phyloP scores from a whole-genome alignment of 2,797 vertebrate genomes.

The Microchirus variegatus region DNA sequence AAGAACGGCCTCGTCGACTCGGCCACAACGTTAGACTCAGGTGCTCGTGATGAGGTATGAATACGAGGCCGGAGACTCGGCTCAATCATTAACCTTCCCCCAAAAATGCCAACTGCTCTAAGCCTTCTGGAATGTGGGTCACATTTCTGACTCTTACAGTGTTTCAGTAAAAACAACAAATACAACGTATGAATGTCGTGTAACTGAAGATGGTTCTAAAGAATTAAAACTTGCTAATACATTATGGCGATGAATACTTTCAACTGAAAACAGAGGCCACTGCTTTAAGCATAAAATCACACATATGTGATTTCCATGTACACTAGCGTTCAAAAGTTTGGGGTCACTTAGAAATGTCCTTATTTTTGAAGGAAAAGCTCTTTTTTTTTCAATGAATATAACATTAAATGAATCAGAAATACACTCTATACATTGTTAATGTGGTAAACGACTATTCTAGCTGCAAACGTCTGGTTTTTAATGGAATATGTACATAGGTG shows the following conservation, averaged over 20 bases:
- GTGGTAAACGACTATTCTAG: too few relatives aligned
- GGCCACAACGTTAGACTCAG: slow-evolving; percentile 51
- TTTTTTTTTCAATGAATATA: too few relatives aligned
- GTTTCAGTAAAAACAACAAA: slow-evolving; percentile 11
- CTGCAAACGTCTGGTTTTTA: too few relatives aligned
- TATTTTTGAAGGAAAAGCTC: too few relatives aligned
- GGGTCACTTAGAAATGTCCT: too few relatives aligned
- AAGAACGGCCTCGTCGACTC: slow-evolving; percentile 56
- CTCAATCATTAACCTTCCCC: slow-evolving; percentile 50
- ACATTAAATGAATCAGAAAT: too few relatives aligned
- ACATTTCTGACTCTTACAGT: slow-evolving; percentile 24
- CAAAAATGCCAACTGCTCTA: slow-evolving; percentile 27
- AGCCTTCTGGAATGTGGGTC: slow-evolving; percentile 23
- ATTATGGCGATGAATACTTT: slow-evolving; percentile 49
- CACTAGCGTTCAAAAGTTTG: too few relatives aligned
- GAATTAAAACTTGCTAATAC: slow-evolving; percentile 34
- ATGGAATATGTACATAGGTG: too few relatives aligned
- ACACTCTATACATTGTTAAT: too few relatives aligned
- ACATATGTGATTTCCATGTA: slow-evolving; percentile 12
- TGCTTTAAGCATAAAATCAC: slow-evolving; percentile 46
- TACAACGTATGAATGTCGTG: background rate
- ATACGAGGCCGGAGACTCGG: slow-evolving; percentile 47
- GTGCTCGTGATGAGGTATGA: slow-evolving; percentile 72
- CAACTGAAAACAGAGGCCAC: slow-evolving; percentile 45
- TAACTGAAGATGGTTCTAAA: slow-evolving; percentile 37